Percentiles rank a stretch among this genome's conserved stretches.
Conservation (phyloP, 2,797 vertebrate genomes). For the Selene dorsalis region DNA sequence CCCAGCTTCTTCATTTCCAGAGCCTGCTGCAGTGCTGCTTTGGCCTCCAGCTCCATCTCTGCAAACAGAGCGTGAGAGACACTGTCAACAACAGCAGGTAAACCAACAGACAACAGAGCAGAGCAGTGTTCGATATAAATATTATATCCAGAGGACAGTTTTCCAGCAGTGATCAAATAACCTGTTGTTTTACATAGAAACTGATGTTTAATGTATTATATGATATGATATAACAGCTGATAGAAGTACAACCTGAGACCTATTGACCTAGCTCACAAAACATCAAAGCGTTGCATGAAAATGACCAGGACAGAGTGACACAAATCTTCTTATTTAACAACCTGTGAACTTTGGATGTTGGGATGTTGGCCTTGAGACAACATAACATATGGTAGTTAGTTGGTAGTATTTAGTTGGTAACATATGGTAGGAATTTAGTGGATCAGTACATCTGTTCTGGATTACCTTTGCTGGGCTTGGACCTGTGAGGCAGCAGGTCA, state of each 20-base stretch:
- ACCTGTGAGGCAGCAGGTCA: conserved; percentile 86
- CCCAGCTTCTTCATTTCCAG: conserved; percentile 95
- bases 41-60: conserved; percentile 92
- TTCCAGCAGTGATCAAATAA: not conserved
- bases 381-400: not conserved
- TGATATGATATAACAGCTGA: too few relatives aligned
- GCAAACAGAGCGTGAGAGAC: conserved; percentile 35
- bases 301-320: not conserved
- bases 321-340: not conserved
- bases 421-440: not conserved
- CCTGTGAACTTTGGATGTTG: not conserved
- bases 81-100: not conserved
- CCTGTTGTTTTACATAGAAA: too few relatives aligned
- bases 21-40: conserved; percentile 92
- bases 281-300: not conserved
- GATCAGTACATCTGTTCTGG: not conserved
- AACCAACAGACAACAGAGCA: not conserved
- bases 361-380: not conserved
- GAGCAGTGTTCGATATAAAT: not conserved
- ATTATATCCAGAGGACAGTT: not conserved
- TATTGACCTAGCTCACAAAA: not conserved
- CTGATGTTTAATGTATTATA: too few relatives aligned
- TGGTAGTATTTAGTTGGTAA: too few relatives aligned
- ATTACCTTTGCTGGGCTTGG: conserved; percentile 88
- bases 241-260: not conserved